A percentile compares a stretch with the other conserved stretches of the same genome.
phyloP scores from a whole-genome alignment of 2,888 invertebrate species.

The Chloroclystis v-ata region DNA sequence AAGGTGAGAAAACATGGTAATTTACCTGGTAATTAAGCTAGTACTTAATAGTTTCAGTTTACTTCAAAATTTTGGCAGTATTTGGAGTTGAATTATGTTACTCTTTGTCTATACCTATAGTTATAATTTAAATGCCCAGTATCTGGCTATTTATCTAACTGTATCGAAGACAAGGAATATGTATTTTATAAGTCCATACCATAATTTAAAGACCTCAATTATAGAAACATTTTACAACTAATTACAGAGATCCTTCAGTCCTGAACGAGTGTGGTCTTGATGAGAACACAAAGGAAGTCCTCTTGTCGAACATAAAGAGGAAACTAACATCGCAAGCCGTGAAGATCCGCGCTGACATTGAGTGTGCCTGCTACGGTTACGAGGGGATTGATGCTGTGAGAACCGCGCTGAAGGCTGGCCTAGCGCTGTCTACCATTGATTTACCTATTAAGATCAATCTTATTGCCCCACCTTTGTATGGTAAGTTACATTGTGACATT shows the following conservation, averaged over 20 bases:
- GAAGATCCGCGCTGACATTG: conserved; percentile 68
- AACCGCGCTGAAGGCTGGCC: conserved; percentile 91
- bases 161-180: too few relatives aligned
- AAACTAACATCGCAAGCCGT: conserved; percentile 93
- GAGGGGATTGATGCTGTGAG: conserved; percentile 99
- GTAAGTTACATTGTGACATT: conserved; percentile 68
- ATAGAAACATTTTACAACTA: background rate
- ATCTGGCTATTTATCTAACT: too few relatives aligned
- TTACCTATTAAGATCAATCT: conserved; percentile 99
- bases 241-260: conserved; percentile 91
- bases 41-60: too few relatives aligned
- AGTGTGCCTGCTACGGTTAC: conserved; percentile 81
- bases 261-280: conserved; percentile 97
- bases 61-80: too few relatives aligned
- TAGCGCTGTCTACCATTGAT: conserved; percentile 93
- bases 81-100: too few relatives aligned
- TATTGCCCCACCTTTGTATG: conserved; percentile 98
- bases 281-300: conserved; percentile 92
- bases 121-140: too few relatives aligned
- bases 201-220: too few relatives aligned
- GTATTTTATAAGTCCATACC: too few relatives aligned
- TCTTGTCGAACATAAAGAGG: conserved; percentile 95
- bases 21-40: too few relatives aligned
- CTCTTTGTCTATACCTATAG: too few relatives aligned
- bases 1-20: too few relatives aligned